These are phyloP conservation scores for Sporophila hypoxantha DNA, from an alignment of 2,113 vertebrate genomes.

Conservation along the genomic window DNA sequence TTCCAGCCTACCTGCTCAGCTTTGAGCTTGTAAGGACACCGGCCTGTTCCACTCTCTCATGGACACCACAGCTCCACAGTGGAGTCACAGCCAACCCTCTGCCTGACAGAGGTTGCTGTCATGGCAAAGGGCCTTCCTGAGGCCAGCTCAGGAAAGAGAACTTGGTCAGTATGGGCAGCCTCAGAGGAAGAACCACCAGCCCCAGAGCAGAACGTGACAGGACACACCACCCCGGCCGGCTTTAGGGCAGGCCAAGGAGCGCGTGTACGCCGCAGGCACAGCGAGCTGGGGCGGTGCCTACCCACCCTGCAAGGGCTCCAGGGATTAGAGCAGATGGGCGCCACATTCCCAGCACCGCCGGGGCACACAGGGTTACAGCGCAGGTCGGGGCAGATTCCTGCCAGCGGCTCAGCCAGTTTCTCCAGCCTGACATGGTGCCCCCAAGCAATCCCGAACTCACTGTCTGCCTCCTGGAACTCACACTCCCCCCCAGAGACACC, in stretches of 20 bases:
- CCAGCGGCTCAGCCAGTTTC: slow-evolving; percentile 25
- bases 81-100: not conserved
- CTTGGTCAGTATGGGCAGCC: not conserved
- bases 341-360: not conserved
- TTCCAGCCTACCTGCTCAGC: not conserved
- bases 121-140: not conserved
- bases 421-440: not conserved
- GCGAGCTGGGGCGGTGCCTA: not conserved
- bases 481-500: not conserved
- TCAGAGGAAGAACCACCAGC: not conserved
- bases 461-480: not conserved
- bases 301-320: not conserved
- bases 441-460: slow-evolving; percentile 13
- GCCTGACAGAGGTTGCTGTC: not conserved
- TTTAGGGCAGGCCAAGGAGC: not conserved
- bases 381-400: slow-evolving; percentile 45
- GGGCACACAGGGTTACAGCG: not conserved
- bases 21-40: not conserved
- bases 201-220: not conserved
- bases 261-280: accelerated
- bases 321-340: not conserved
- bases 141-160: not conserved
- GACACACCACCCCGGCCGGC: accelerated
- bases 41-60: not conserved
- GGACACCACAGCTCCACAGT: not conserved